A percentile compares a stretch with the other conserved stretches of the same genome.
These are phyloP conservation scores for Probaryconus sp. DNA, from an alignment of 1,140 invertebrate species.

Conservation along the genomic window DNA sequence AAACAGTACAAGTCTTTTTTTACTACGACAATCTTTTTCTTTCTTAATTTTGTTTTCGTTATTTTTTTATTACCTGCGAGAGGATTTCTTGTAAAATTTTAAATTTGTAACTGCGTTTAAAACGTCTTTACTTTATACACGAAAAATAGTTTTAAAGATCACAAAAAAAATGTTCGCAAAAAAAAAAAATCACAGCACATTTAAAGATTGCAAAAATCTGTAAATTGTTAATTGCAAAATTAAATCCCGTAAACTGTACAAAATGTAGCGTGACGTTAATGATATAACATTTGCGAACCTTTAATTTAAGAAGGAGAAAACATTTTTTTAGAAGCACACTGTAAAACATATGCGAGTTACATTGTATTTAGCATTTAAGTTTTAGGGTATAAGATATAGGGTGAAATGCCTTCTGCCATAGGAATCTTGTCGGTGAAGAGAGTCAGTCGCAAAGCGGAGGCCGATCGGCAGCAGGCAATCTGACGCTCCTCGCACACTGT, in stretches of 20 bases:
- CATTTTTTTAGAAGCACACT: conserved; percentile 1
- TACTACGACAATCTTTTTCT: too few relatives aligned
- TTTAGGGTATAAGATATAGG: conserved; percentile 1
- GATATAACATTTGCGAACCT: conserved; percentile 11
- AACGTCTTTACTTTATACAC: too few relatives aligned
- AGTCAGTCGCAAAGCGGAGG: conserved; percentile 70
- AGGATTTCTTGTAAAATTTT: too few relatives aligned
- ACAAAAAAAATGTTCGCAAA: too few relatives aligned
- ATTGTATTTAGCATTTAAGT: conserved; percentile 18
- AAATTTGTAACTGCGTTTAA: too few relatives aligned
- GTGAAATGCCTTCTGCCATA: conserved; percentile 25
- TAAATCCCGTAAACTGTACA: conserved; percentile 3
- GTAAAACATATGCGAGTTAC: conserved; percentile 28
- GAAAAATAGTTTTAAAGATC: too few relatives aligned
- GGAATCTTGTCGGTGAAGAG: conserved; percentile 42
- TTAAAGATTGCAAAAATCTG: too few relatives aligned
- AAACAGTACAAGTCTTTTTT: conserved; percentile 12
- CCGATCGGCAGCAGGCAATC: conserved; percentile 63
- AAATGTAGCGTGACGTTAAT: conserved; percentile 11
- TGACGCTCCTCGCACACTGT: conserved; percentile 53
- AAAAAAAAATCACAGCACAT: too few relatives aligned
- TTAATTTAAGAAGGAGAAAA: conserved; percentile 14
- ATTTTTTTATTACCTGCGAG: too few relatives aligned
- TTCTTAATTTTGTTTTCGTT: too few relatives aligned
- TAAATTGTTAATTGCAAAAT: too few relatives aligned